phyloP scores from a whole-genome alignment of 2,113 vertebrate genomes.

The Sylvia atricapilla region DNA sequence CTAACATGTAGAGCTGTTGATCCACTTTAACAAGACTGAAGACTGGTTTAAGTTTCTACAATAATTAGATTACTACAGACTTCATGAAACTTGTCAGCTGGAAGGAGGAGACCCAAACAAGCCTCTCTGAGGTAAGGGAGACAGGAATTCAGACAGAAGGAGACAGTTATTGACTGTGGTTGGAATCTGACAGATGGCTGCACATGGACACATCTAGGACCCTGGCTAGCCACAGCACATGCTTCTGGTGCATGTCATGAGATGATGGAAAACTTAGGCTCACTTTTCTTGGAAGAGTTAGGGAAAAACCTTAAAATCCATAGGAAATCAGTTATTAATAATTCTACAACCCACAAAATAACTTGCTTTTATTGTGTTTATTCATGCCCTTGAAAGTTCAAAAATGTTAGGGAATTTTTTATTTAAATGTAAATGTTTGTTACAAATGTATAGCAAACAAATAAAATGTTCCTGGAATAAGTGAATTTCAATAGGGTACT shows the following conservation, averaged over 20 bases:
- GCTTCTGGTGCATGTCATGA: not conserved
- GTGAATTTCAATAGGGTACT: not conserved
- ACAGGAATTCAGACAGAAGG: not conserved
- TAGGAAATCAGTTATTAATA: not conserved
- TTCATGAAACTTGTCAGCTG: not conserved
- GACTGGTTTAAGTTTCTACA: not conserved
- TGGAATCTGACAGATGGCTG: not conserved
- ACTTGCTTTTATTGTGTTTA: not conserved
- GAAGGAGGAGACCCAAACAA: not conserved
- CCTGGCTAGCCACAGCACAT: accelerated
- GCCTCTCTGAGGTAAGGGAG: not conserved
- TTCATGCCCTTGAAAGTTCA: not conserved
- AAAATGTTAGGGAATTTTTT: not conserved
- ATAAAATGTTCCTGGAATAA: not conserved
- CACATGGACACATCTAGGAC: not conserved
- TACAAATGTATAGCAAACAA: not conserved
- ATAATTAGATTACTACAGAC: not conserved
- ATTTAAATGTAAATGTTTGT: not conserved
- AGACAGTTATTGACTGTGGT: not conserved
- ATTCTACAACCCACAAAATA: not conserved
- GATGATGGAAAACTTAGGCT: not conserved
- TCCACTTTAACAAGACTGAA: not conserved
- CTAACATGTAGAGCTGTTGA: not conserved
- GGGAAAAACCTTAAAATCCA: not conserved
- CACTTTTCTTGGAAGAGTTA: not conserved